Evolutionary conservation across 2,888 invertebrate species (phyloP), one percentile per base, ranked within the genome.

Genomic region (Gandaritis pyraliata): DNA sequence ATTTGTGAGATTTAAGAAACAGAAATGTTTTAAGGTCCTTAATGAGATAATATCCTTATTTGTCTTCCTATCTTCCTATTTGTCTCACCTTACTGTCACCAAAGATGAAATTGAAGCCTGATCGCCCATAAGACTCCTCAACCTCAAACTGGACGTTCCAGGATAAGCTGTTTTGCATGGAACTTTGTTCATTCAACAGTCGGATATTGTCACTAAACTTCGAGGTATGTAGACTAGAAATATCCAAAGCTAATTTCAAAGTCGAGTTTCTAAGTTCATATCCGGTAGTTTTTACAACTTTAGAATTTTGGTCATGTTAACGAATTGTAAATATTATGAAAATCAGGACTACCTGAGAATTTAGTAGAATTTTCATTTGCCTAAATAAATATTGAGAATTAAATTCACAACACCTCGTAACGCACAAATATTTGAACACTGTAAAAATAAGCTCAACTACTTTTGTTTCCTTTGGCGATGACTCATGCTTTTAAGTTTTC

Each of bases 31-130:
- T n/a, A n/a, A n/a, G n/a, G n/a, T n/a, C n/a, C n/a, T n/a, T n/a
- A n/a, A 33, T 33, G 8, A 23, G 6, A 6, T 23, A 23, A 5
- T 23, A 6, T 23, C 5, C 6, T 3, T 23, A 23, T 23, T 1
- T 5, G 23, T 5, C 6, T 23, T 23, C 3, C 3, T 3, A 23
- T 23, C 23, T 23, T 43, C 15, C 10, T n/a, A n/a, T n/a, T 16
- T 16, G 11, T 47, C 61, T 59, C 46, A 63, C 63, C 68, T 66
- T 36, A 64, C 47, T 15, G 58, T 56, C 2, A 54, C 66, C 48
- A 56, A 46, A 33, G 68, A 58, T 13, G 68, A 54, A 7, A 64
- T 49, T n/a, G 64, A 63, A 57, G 43, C 55, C 46, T 18, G 50
- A n/a, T 61, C 62, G 38, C 53, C 60, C 62, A 66, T 66, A 52